Base-by-base conservation (phyloP, 2,797 vertebrate genomes). In the Gastrophryne carolinensis region DNA sequence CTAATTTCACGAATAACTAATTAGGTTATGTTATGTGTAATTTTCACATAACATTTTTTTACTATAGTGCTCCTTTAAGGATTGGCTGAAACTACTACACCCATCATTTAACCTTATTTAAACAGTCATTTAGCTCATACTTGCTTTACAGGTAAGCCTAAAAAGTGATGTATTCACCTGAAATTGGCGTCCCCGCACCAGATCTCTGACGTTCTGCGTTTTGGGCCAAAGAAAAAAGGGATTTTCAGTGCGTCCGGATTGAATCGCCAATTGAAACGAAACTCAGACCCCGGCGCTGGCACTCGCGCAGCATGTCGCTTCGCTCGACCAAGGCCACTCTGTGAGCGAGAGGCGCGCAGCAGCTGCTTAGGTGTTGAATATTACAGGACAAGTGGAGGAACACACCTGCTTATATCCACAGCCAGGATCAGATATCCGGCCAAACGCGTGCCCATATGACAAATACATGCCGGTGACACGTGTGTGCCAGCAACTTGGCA, bases 401-500 rank as follows among this genome's bases (percentile, higher is more conserved):
- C 35, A 64, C 35, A 39, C 61, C 12, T 12, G 49, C 35, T 64
- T 7, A 23, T 15, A 64, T 44, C 62, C 52, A 35, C 19, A 21
- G 26, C 30, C 52, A 57, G 35, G 44, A 24, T 29, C n/a, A 2
- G 34, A 73, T 27, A 32, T 44, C 23, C 61, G 44, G 26, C 34
- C 12, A 34, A 23, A 65, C 61, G 35, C 34, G 12, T 11, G 19
- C 37, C 37, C 5, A 3, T 15, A 53, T 24, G 57, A 62, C 69
- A 62, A 26, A 39, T 27, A 24, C 21, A 8, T 13, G 8, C 1
- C 6, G 13, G 8, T 52, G n/a, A 24, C 34, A 17, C 67, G 60
- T 54, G 68, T 44, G 68, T 71, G 66, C 37, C 52, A 6, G 17
- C 56, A 11, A 30, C 52, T 17, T 23, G 41, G 54, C 67, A 70